phyloP scores from a whole-genome alignment of 2,888 invertebrate genomes.

The Oscheius sp. region DNA sequence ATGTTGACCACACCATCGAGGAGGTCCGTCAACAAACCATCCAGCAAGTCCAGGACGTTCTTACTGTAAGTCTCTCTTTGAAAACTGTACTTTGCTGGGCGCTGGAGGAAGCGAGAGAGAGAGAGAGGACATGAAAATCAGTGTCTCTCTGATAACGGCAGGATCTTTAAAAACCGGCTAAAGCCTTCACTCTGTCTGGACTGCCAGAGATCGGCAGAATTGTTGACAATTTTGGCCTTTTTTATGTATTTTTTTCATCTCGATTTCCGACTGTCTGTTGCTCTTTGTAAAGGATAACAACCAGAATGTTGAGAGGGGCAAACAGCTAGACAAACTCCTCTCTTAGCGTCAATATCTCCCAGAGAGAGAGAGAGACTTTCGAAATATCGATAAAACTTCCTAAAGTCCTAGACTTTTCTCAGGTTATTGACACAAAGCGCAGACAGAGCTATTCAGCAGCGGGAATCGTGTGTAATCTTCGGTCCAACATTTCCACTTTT shows the following conservation, averaged over 20 bases:
- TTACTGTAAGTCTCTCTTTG: slow-evolving; percentile 12
- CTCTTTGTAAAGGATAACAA: no score
- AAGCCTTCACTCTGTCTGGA: no score
- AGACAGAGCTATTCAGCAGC: neutral
- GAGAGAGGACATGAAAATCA: neutral
- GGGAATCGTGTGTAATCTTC: neutral
- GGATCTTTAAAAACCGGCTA: neutral
- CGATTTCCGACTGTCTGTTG: no score
- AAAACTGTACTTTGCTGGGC: slow-evolving; percentile 16
- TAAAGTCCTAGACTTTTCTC: no score
- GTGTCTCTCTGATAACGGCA: neutral
- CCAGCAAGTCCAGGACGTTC: slow-evolving; percentile 32
- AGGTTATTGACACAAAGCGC: neutral
- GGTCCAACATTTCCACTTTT: slow-evolving; percentile 1
- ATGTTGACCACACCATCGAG: slow-evolving; percentile 68
- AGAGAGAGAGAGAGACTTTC: no score
- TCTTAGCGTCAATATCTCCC: no score
- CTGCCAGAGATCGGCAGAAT: no score
- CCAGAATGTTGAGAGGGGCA: no score
- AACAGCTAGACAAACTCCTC: no score
- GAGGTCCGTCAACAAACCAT: slow-evolving; percentile 60
- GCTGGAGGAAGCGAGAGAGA: neutral
- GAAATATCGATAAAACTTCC: no score
- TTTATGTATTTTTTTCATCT: no score
- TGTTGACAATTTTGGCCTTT: no score